Evolutionary conservation across 2,113 vertebrate species (phyloP), one percentile per base, ranked within the genome.

Genomic region (Ahaetulla prasina): DNA sequence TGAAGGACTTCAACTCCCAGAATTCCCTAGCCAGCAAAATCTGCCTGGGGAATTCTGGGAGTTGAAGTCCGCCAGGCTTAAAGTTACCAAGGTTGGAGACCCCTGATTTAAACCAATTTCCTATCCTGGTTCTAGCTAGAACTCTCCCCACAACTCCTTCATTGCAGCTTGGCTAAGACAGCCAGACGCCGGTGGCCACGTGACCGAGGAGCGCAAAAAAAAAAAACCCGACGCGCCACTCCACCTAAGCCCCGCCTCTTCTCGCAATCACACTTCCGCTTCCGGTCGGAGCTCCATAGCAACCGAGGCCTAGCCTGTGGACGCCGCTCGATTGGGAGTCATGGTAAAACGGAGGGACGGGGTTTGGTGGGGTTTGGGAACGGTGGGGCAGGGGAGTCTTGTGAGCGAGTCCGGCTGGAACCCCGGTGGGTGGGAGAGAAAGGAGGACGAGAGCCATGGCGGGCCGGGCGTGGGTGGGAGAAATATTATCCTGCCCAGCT

Each of bases 201-300:
- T 80, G 74, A 80, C 74, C 35, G 18, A 80, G 74, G 6, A 47
- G 45, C 2, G 45, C 2, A 3, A 35, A 80, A 12, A 25, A 2
- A 2, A 30, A 74, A 18, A 1, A 8, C n/a, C n/a, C n/a, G 4
- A 47, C 0, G 0, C 0, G 7, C 16, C 18, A 3, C 7, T 80
- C 35, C 22, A 11, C 35, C 74, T 80, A 22, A 80, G 74, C 2
- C 18, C 74, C 18, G 35, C 74, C 74, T 35, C 6, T 22, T 8
- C 35, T 43, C 35, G 3, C 2, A 39, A 3, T 3, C 18, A 22
- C 68, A 39, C 68, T 74, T 74, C 68, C 45, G 25, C 22, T 86
- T 86, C 85, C 85, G 43, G 45, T 11, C 2, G 11, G 45, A 27
- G 9, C 85, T 49, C 85, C 85, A 86, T 86, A 86, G 85, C 85